Evolutionary conservation across 2,113 vertebrate genomes (phyloP), one percentile per base, ranked within the genome.

Genomic region (Scophthalmus maximus): DNA sequence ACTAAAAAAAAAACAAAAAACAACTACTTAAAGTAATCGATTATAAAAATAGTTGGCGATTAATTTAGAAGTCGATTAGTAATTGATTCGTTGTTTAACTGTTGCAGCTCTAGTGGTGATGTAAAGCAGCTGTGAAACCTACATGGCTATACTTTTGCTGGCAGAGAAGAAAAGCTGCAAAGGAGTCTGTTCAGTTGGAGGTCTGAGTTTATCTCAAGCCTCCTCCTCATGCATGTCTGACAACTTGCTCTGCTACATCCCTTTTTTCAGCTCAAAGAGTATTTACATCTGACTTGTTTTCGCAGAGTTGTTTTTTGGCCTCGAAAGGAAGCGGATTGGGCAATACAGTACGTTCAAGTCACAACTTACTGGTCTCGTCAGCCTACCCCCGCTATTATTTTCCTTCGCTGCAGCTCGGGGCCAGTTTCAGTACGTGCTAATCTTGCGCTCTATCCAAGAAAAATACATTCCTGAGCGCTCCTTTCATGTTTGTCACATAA

Each of bases 401-500:
- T 87, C 52, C 70, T 80, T 6, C 68, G 70, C 61, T 55, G 68
- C 67, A 66, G 84, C 70, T 69, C 52, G 62, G 55, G 79, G 63
- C 84, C 80, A 76, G 65, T 73, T 72, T 44, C 67, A 79, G 18
- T 47, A 75, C 62, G 83, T 87, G 64, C 76, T 91, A 89, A 90
- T 89, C 85, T 81, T 32, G 58, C 18, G 4, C 82, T 78, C 77
- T 30, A 70, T 87, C 76, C 64, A 78, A 73, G 84, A 84, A 92
- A 87, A 92, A 87, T 81, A 82, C 85, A 93, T 91, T 92, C 88
- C 87, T 89, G 57, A 69, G 79, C 10, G 22, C 62, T 60, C 62
- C 87, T 89, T 88, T 89, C 73, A 90, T 83, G 80, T 89, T 89
- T 80, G 80, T 90, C 85, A 79, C 81, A 83, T 83, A 84, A 85